These are phyloP conservation scores for Galago senegalensis DNA, from an alignment of 2,797 vertebrate genomes.

Conservation along the genomic window DNA sequence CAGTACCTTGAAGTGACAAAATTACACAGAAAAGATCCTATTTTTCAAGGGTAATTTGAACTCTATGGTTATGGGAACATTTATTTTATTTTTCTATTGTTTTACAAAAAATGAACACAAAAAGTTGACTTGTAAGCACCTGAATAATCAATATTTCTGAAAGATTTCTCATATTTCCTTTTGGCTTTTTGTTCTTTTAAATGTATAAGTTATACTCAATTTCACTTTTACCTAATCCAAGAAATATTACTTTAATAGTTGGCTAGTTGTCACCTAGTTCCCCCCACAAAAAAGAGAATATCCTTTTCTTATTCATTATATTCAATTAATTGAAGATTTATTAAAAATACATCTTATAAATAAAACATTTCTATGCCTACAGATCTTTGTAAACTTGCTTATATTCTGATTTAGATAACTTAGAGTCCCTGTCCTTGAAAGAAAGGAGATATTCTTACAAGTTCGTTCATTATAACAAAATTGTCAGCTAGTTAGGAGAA, in stretches of 20 bases:
- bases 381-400: background rate
- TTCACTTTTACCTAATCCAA: constrained; percentile 62
- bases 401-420: background rate
- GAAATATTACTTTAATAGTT: background rate
- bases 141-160: constrained; percentile 69
- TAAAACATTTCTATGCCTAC: background rate
- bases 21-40: constrained; percentile 18
- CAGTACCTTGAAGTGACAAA: background rate
- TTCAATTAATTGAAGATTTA: background rate
- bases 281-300: background rate
- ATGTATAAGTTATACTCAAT: constrained; percentile 64
- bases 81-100: constrained; percentile 21
- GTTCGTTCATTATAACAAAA: background rate
- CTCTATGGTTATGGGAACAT: background rate
- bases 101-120: constrained; percentile 50
- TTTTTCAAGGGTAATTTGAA: constrained; percentile 58
- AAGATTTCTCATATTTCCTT: constrained; percentile 45
- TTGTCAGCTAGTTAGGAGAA: background rate
- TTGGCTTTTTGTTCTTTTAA: constrained; percentile 62
- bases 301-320: background rate
- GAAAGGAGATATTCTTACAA: constrained; percentile 11
- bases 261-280: background rate
- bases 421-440: background rate
- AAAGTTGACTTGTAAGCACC: constrained; percentile 63
- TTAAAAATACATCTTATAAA: background rate